A percentile compares a stretch with the other conserved stretches of the same genome.
These are phyloP conservation scores for Meghimatium bilineatum DNA, from an alignment of 2,888 invertebrate species.

Conservation along the genomic window DNA sequence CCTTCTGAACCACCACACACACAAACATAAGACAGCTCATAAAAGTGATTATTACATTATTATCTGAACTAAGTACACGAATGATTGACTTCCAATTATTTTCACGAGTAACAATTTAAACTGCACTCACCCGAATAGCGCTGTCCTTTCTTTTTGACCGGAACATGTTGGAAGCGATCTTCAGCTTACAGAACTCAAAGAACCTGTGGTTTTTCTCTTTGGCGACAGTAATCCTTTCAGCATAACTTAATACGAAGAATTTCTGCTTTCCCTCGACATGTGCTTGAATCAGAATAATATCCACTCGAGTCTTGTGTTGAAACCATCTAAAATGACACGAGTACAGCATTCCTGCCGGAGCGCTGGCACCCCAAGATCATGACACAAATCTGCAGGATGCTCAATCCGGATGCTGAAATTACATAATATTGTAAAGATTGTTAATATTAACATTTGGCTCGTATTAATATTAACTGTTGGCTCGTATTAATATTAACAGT, in stretches of 20 bases:
- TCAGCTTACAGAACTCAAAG: background rate
- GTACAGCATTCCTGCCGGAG: constrained; percentile 26
- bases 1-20: no score
- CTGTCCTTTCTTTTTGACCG: constrained; percentile 17
- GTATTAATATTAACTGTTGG: no score
- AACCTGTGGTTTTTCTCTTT: background rate
- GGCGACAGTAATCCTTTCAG: background rate
- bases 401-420: background rate
- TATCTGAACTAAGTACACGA: no score
- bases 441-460: background rate
- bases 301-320: background rate
- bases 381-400: background rate
- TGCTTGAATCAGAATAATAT: background rate
- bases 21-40: no score
- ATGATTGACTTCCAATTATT: no score
- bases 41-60: no score
- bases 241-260: background rate
- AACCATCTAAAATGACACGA: background rate
- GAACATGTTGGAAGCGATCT: background rate
- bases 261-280: no score
- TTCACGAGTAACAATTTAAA: no score
- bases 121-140: constrained; percentile 19
- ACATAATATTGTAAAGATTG: background rate
- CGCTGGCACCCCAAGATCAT: background rate
- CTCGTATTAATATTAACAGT: no score